Conservation (phyloP, 1,140 invertebrate species). For the Nephotettix cincticeps region DNA sequence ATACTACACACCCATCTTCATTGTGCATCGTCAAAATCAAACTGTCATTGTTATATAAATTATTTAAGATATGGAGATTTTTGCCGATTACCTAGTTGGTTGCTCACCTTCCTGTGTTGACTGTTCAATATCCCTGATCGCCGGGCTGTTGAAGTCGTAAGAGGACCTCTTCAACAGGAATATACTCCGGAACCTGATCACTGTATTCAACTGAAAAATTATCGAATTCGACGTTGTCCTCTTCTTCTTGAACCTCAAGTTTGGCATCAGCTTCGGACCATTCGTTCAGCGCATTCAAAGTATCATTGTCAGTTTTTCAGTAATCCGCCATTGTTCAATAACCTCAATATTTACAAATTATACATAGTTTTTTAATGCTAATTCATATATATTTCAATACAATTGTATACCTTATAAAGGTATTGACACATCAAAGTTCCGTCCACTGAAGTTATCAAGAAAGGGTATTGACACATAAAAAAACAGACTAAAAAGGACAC, state of each 20-base stretch:
- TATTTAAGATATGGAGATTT: background rate
- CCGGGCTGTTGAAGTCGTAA: background rate
- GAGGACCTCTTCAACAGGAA: background rate
- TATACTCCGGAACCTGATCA: background rate
- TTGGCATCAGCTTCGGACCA: background rate
- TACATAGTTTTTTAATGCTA: no score
- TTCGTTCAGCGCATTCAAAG: background rate
- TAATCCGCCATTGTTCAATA: background rate
- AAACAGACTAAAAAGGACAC: background rate
- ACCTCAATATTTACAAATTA: background rate
- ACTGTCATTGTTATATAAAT: background rate
- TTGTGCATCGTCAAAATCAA: slow-evolving; percentile 2
- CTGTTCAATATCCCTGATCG: background rate
- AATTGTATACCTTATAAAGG: background rate
- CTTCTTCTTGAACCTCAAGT: slow-evolving; percentile 3
- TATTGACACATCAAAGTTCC: slow-evolving; percentile 11
- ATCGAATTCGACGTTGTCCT: slow-evolving; percentile 8
- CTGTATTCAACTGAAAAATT: background rate
- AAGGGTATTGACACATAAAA: background rate
- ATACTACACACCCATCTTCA: slow-evolving; percentile 21
- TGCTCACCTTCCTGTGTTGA: background rate
- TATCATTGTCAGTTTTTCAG: background rate
- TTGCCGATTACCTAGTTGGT: slow-evolving; percentile 3
- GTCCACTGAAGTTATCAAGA: slow-evolving; percentile 13
- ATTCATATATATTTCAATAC: background rate